Evolutionary conservation across 1,140 invertebrate species (phyloP), one percentile per base, ranked within the genome.

Genomic region (Lucilia cuprina): DNA sequence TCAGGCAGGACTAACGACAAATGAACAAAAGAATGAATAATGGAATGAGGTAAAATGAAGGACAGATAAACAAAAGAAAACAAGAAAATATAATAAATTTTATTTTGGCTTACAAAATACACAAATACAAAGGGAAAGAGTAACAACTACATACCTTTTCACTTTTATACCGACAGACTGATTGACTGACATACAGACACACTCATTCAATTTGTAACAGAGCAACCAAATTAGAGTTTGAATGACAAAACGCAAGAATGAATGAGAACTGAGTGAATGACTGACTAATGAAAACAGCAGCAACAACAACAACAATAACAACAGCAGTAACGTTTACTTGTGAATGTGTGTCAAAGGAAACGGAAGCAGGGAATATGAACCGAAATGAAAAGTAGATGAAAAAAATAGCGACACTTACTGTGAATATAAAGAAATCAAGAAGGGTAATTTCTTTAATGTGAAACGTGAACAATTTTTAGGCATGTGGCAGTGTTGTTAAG

Each of bases 41-140:
- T 41, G 41, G 41, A 41, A 41, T 41, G 41, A 41, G 41, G 2
- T 41, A 34, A 75, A 21, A 25, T 13, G 74, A 13, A 30, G 41
- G 19, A 34, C 21, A 25, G 30, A 75, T 13, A 75, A 34, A 30
- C 70, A 74, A 74, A 74, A 25, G 19, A 65, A 74, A 74, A 74
- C 70, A 55, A 34, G 74, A 75, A 75, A 55, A 75, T 41, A 41
- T 55, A 77, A 77, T 77, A 41, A 77, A 77, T 41, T 55, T 77
- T 35, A 77, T 35, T 77, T 77, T 77, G 74, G 12, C 50, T 55
- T 55, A 55, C 50, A 55, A 55, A 55, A 55, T 12, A 12, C 10
- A 5, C 50, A 55, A n/a, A 55, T 17, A 55, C 12, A 55, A 55
- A 7, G 4, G 17, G 2, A 55, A 55, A 13, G 17, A 55, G 13